Conservation (phyloP, 2,797 vertebrate genomes). For the Rhinophrynus dorsalis region DNA sequence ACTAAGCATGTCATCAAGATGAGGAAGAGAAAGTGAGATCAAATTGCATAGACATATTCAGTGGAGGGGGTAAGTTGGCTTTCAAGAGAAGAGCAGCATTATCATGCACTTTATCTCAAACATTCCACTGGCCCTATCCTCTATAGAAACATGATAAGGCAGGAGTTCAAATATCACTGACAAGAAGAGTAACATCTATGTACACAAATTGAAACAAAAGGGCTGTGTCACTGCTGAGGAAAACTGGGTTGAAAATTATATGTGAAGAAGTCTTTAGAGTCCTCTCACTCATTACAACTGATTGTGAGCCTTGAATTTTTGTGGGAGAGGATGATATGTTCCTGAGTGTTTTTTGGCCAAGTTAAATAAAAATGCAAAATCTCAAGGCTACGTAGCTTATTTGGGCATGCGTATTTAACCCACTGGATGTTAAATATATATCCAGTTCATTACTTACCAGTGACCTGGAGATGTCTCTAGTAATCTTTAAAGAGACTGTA, state of each 20-base stretch:
- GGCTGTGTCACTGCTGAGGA: not conserved
- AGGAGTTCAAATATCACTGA: conserved; percentile 21
- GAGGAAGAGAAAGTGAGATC: too few relatives aligned
- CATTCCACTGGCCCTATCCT: conserved; percentile 22
- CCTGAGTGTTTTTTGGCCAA: conserved; percentile 8
- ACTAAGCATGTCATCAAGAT: too few relatives aligned
- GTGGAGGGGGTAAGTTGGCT: conserved; percentile 2
- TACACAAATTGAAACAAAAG: conserved; percentile 23
- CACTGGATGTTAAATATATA: too few relatives aligned
- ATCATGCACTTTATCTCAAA: conserved; percentile 37
- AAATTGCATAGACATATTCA: not conserved
- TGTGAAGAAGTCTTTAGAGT: conserved; percentile 11
- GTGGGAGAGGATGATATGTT: not conserved
- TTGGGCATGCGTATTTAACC: too few relatives aligned
- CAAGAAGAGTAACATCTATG: conserved; percentile 5
- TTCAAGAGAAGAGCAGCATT: conserved; percentile 6
- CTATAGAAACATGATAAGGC: conserved; percentile 26
- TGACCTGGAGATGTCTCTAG: too few relatives aligned
- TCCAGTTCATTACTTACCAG: too few relatives aligned
- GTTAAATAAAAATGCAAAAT: too few relatives aligned
- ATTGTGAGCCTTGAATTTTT: not conserved
- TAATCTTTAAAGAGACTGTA: too few relatives aligned
- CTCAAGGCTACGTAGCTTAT: too few relatives aligned
- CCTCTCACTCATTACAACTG: not conserved
- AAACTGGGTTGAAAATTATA: not conserved